Evolutionary conservation across 1,140 invertebrate species (phyloP).

Genomic region (Caenorhabditis inopinata): DNA sequence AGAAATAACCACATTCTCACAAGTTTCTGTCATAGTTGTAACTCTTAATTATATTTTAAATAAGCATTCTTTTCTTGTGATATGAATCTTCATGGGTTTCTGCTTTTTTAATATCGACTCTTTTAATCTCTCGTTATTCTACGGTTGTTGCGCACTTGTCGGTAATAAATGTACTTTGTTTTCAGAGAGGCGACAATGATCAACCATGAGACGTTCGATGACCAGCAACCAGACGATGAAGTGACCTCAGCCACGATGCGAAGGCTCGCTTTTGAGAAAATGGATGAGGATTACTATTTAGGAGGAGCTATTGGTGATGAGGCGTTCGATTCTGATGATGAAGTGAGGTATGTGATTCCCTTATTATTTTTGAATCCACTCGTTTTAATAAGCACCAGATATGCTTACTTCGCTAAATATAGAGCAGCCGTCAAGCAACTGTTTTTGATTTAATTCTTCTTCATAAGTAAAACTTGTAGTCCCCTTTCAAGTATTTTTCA

Average conservation of each 20-base stretch:
- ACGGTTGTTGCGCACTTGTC: neutral
- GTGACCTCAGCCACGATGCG: neutral
- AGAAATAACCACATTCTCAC: neutral
- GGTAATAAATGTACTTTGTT: constrained; percentile 24
- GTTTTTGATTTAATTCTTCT: too few species aligned
- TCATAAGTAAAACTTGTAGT: too few species aligned
- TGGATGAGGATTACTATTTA: constrained; percentile 33
- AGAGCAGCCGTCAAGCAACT: too few species aligned
- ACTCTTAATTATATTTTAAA: neutral
- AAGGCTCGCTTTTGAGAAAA: constrained; percentile 31
- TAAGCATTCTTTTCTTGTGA: neutral
- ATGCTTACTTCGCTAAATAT: too few species aligned
- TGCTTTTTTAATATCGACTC: neutral
- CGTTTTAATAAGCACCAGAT: too few species aligned
- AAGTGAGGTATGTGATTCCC: constrained; percentile 27
- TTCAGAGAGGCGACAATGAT: constrained; percentile 7
- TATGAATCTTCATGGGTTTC: constrained; percentile 16
- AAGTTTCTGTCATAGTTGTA: neutral
- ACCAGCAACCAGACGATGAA: constrained; percentile 1
- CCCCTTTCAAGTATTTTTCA: too few species aligned
- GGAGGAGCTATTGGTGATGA: constrained; percentile 3
- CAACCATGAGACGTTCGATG: constrained; percentile 21
- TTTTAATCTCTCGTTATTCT: neutral
- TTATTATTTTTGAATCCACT: neutral
- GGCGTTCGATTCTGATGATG: constrained; percentile 21